Conservation (phyloP, 2,113 vertebrate species). For the Theristicus caerulescens region DNA sequence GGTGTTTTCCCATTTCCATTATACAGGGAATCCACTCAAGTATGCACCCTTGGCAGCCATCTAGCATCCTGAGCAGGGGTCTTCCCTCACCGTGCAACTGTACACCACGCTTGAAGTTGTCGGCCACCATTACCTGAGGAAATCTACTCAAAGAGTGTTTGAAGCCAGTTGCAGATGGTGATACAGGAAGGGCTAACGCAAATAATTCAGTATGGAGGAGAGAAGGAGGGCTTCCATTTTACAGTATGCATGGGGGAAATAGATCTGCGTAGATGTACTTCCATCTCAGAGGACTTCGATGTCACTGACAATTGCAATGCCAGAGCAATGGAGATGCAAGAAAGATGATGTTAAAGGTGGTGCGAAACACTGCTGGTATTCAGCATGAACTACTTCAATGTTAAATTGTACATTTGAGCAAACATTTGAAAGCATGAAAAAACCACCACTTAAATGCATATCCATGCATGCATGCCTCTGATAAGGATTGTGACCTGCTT, state of each 20-base stretch:
- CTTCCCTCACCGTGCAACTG: not conserved
- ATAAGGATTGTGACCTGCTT: not conserved
- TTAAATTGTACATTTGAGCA: not conserved
- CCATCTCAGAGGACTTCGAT: not conserved
- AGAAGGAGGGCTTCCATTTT: not conserved
- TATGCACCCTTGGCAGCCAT: not conserved
- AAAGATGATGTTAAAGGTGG: not conserved
- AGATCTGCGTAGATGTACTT: not conserved
- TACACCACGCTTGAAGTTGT: not conserved
- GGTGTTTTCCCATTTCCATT: not conserved
- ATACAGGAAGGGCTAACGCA: not conserved
- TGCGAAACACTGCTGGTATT: not conserved
- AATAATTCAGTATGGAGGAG: not conserved
- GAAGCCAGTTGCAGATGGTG: not conserved
- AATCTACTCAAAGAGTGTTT: not conserved
- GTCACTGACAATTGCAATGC: not conserved
- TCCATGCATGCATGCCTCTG: not conserved
- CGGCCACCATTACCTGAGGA: not conserved
- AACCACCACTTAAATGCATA: not conserved
- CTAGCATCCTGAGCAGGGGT: fast-evolving
- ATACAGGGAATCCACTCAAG: not conserved
- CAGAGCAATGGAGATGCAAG: not conserved
- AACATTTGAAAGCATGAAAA: not conserved
- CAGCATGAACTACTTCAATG: not conserved
- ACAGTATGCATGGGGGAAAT: not conserved